Evolutionary conservation across 2,888 invertebrate species (phyloP), one percentile per base, ranked within the genome.

Genomic region (Unio pictorum): DNA sequence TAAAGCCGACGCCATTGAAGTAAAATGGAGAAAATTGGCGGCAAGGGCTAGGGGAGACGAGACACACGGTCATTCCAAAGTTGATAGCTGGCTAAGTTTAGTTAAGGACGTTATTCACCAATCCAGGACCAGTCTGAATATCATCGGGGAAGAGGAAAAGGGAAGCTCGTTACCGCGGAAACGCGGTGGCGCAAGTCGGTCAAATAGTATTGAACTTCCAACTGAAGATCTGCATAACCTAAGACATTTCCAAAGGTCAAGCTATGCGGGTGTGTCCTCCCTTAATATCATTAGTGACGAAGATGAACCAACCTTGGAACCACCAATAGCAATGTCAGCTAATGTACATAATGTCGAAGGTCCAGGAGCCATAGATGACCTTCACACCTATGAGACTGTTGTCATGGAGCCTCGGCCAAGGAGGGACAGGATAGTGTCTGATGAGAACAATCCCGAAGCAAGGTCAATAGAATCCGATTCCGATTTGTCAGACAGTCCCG

Each of bases 31-130:
- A 65, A 74, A 76, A 58, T 73, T 82, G 57, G 61, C 71, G 6
- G 69, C 68, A 54, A 69, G 63, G 20, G 69, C 70, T 61, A 59
- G 73, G 55, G 69, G 72, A 17, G 64, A 62, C 1, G 73, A 73
- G 17, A 72, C 71, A 60, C 69, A 64, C 34, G 63, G 74, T 20
- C 68, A 67, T 17, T 74, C 72, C 56, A 78, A 77, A 64, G 81
- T 82, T 3, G 83, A 84, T 61, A 81, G 81, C 61, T 84, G 85
- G 85, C 76, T 81, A 15, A 79, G 79, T 28, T 69, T 85, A 17
- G 76, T 83, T 26, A 72, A 78, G 55, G 80, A 81, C 45, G 81
- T 81, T 1, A 61, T 84, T 30, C 76, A 79, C 5, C 83, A 84
- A 61, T 83, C 84, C 4, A 70, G 82, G 28, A 79, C 77, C 55